Evolutionary conservation across 2,797 vertebrate genomes (phyloP).

Genomic region (Echiichthys vipera): DNA sequence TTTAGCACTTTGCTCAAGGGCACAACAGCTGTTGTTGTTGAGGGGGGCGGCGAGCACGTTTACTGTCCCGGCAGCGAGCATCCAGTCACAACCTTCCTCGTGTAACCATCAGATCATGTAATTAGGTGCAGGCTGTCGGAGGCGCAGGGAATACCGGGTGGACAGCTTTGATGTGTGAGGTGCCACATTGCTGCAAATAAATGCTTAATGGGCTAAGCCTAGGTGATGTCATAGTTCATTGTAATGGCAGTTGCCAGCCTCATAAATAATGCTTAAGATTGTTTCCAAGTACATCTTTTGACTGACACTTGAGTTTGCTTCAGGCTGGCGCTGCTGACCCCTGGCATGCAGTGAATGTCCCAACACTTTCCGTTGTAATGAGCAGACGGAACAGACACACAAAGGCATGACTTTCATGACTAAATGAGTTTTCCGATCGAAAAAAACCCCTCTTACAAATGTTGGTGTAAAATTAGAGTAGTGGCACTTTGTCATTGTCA

Average conservation of each 20-base stretch:
- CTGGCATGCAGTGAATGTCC: constrained; percentile 78
- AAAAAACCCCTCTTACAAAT: constrained; percentile 18
- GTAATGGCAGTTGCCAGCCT: constrained; percentile 76
- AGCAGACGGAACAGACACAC: constrained; percentile 41
- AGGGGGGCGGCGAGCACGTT: constrained; percentile 40
- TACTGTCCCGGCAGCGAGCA: constrained; percentile 49
- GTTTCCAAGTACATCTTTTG: constrained; percentile 80
- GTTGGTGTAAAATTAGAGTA: constrained; percentile 9
- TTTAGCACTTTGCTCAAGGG: constrained; percentile 75
- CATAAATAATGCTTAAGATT: constrained; percentile 86
- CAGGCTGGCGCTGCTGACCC: constrained; percentile 65
- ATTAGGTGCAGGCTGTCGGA: constrained; percentile 63
- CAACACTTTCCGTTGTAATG: constrained; percentile 76
- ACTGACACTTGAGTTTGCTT: constrained; percentile 71
- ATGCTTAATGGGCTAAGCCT: constrained; percentile 82
- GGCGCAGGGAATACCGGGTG: constrained; percentile 58
- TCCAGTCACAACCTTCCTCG: constrained; percentile 52
- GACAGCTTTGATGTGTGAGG: constrained; percentile 84
- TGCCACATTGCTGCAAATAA: constrained; percentile 85
- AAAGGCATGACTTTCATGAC: constrained; percentile 39
- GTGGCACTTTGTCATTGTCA: constrained; percentile 23
- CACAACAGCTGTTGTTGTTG: constrained; percentile 73
- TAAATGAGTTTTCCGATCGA: constrained; percentile 49
- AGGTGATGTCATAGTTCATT: constrained; percentile 84
- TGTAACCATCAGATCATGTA: constrained; percentile 65